Base-by-base conservation (phyloP, 2,888 invertebrate species). In the Cerastis leucographa region DNA sequence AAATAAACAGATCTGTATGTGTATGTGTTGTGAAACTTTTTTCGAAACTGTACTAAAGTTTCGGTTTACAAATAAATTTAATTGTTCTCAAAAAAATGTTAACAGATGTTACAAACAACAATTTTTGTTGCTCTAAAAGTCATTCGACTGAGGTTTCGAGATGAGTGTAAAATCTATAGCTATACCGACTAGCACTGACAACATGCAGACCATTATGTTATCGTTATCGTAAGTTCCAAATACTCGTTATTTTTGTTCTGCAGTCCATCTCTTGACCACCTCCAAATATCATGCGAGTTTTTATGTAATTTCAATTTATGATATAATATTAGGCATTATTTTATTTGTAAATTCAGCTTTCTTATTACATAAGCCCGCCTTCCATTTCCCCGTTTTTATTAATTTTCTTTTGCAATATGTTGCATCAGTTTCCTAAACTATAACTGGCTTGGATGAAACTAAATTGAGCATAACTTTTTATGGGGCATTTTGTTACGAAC, bases 381-480 rank as follows among this genome's bases (percentile, higher is more conserved):
- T 91, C 89, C 91, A 89, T 87, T 92, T 92, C 89, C 87, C 89
- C 90, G 89, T 93, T 92, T 78, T 93, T 95, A 95, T 94, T 95
- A 94, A 95, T 94, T 94, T 95, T 94, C 91, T 92, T 93, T 89
- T 90, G 95, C 95, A 94, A 95, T 95, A 94, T 94, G 94, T 94
- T 94, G 94, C 95, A 94, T 93, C 94, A 93, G 95, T 91, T 93
- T 90, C 94, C 93, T 92, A 92, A 94, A 94, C 93, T 94, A 94
- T 93, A 91, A 91, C 93, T 91, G 91, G 91, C 92, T 92, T 90
- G 92, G 91, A 92, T 93, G 92, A 90, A 94, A 93, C 93, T 93
- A 93, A 94, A 94, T 94, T 93, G 94, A 90, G 90, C 93, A 93
- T 95, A 94, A 95, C 93, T 94, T 95, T 95, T 95, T 95, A 95